phyloP scores from a whole-genome alignment of 2,888 invertebrate species.

The Mythimna loreyi region DNA sequence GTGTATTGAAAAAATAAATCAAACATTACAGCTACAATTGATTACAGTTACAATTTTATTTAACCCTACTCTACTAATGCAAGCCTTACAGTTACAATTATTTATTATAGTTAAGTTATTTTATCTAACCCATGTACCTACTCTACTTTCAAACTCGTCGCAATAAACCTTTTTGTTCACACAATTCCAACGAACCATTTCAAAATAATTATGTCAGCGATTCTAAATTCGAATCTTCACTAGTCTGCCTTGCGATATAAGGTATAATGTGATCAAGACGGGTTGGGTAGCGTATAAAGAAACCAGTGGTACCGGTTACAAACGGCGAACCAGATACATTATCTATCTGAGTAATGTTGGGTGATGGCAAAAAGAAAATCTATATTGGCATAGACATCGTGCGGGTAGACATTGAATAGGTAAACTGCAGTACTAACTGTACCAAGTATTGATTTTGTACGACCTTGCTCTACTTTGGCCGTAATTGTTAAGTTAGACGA shows the following conservation, averaged over 20 bases:
- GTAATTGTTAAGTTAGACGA: slow-evolving; percentile 21
- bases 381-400: slow-evolving; percentile 64
- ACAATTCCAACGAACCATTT: slow-evolving; percentile 64
- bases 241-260: slow-evolving; percentile 56
- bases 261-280: slow-evolving; percentile 61
- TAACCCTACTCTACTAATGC: no score
- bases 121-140: slow-evolving; percentile 7
- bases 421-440: slow-evolving; percentile 36
- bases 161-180: slow-evolving; percentile 42
- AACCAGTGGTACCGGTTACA: slow-evolving; percentile 75
- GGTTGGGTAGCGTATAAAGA: slow-evolving; percentile 58
- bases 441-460: slow-evolving; percentile 49
- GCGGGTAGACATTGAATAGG: slow-evolving; percentile 52
- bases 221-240: slow-evolving; percentile 59
- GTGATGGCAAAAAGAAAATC: slow-evolving; percentile 61
- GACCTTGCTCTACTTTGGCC: slow-evolving; percentile 47
- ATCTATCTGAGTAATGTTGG: slow-evolving; percentile 65
- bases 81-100: slow-evolving; percentile 16
- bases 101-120: no score
- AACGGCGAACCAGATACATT: slow-evolving; percentile 63
- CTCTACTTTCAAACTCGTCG: slow-evolving; percentile 13
- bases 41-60: no score
- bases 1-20: no score
- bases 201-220: slow-evolving; percentile 61
- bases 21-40: no score